Evolutionary conservation across 2,797 vertebrate genomes (phyloP).

Genomic region (Propithecus deckenii): DNA sequence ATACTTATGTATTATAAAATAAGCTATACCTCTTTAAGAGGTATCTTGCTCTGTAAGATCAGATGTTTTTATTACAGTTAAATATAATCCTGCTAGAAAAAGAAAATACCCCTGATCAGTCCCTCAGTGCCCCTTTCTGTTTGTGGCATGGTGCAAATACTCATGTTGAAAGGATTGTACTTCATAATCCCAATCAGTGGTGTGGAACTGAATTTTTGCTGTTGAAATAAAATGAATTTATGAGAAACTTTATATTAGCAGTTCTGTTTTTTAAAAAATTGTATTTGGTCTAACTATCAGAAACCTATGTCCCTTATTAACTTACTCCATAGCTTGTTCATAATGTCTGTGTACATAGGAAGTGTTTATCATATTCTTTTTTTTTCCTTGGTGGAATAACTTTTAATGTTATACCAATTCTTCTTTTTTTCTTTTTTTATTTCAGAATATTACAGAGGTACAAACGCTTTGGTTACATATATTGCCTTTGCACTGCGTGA

Average conservation of each 20-base stretch:
- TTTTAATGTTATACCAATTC: too few species aligned
- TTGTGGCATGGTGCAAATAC: not conserved
- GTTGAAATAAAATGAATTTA: slow-evolving; percentile 75
- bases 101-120: not conserved
- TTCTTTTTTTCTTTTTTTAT: too few species aligned
- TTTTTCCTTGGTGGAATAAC: too few species aligned
- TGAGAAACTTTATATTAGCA: not conserved
- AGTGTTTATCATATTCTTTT: not conserved
- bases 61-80: not conserved
- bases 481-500: too few species aligned
- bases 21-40: not conserved
- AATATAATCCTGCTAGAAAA: not conserved
- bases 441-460: too few species aligned
- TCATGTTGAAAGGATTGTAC: not conserved
- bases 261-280: not conserved
- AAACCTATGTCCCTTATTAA: not conserved
- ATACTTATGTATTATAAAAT: slow-evolving; percentile 16
- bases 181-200: not conserved
- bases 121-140: not conserved
- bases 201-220: slow-evolving; percentile 6
- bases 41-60: not conserved
- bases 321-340: not conserved
- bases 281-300: slow-evolving; percentile 7
- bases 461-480: too few species aligned
- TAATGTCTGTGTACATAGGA: not conserved